Evolutionary conservation across 1,140 invertebrate species (phyloP), one percentile per base, ranked within the genome.

Genomic region (Magallana ariakensis): DNA sequence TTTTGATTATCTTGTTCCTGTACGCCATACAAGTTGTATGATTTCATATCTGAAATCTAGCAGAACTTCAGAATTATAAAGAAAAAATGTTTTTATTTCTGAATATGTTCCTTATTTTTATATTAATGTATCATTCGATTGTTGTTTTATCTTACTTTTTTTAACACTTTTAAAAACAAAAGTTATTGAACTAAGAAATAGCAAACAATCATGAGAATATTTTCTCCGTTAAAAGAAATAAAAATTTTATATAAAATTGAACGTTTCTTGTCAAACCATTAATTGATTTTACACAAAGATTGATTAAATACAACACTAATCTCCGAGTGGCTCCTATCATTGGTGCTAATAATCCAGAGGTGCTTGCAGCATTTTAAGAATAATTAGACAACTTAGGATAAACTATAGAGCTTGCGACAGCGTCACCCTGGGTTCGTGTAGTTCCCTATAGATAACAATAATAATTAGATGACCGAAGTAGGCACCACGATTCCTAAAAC

Each of bases 321-420:
- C 22, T 0, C 66, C 33, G 22, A 75, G 66, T 33, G 66, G 15
- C 11, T 22, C 19, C 19, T 70, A 70, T 70, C 62, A 11, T 19
- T 26, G 19, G 11, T 75, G 66, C 66, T 75, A 75, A 75, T 75
- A 75, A 75, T 26, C 66, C 33, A 26, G 66, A 13, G 22, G 66
- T 75, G 26, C 66, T 75, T 75, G 22, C 22, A 26, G 66, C 66
- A 26, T 33, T 75, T 75, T 75, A 75, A 26, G 66, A 75, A 26
- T 75, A 75, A 75, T 75, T 75, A 75, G 66, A 26, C 15, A 75
- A 75, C 66, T 75, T 75, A 75, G 66, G 66, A 26, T 75, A 26
- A 33, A 13, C 22, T 19, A 75, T 19, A 26, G 33, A 26, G 13
- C 19, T 19, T 11, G 8, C 22, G 3, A 19, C 13, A 9, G 7